Evolutionary conservation across 2,797 vertebrate genomes (phyloP), one percentile per base, ranked within the genome.

Genomic region (Falco naumanni): DNA sequence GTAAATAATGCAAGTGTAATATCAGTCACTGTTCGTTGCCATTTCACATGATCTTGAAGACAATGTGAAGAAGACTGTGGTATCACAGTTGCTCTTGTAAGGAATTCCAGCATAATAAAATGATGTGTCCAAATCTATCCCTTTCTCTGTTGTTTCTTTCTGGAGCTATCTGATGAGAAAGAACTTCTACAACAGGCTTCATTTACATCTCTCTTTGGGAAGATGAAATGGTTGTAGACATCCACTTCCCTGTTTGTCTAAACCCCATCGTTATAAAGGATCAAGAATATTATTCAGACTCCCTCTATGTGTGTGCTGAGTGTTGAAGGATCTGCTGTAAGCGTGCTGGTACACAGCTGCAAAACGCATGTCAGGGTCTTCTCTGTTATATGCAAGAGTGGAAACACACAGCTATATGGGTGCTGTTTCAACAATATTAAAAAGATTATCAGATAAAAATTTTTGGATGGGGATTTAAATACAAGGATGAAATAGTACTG

Each of bases 1-100:
- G 96, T 96, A 97, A 97, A 96, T 94, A 97, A 95, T 95, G 87
- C 89, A 97, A 96, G 54, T 12, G 16, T 81, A 86, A 54, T 96
- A 95, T 88, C 87, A 84, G 47, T 89, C 54, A 6, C 43, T 66
- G 74, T 60, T 95, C 72, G 70, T 81, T 93, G 94, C 82, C 89
- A 84, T 91, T 83, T 96, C 65, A n/a, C 59, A 31, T 33, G 56
- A n/a, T 70, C 21, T 65, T 95, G 82, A 78, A 81, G 63, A 90
- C 48, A 82, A 84, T 89, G 48, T 65, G 82, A 88, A 85, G 85
- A 94, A 70, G 61, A 80, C 2, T 51, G 26, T 82, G 61, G 65
- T 64, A 57, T 72, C 43, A 50, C 29, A 48, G 45, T 29, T 85
- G 47, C 33, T 93, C 70, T 66, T 43, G 13, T 71, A 76, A 90